Conservation (phyloP, 2,888 invertebrate species). For the Aporophyla nigra region DNA sequence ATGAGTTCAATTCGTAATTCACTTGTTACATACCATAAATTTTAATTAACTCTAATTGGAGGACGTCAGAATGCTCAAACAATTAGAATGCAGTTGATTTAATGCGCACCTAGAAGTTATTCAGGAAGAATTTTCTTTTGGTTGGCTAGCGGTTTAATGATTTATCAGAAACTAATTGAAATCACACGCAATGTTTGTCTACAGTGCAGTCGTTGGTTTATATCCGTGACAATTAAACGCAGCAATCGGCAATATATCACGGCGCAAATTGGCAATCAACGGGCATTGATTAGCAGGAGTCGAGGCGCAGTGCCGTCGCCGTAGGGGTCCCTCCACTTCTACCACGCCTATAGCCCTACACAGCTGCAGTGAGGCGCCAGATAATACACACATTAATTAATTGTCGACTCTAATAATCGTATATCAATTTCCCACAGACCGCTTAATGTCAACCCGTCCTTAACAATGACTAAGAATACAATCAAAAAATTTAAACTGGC, state of each 20-base stretch:
- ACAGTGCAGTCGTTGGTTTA: slow-evolving; percentile 35
- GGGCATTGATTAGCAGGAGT: slow-evolving; percentile 79
- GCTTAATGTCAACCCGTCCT: slow-evolving; percentile 80
- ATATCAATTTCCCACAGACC: slow-evolving; percentile 84
- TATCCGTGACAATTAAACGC: slow-evolving; percentile 74
- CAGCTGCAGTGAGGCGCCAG: slow-evolving; percentile 72
- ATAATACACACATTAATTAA: slow-evolving; percentile 79
- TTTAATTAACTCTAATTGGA: slow-evolving; percentile 82
- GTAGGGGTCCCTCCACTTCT: slow-evolving; percentile 60
- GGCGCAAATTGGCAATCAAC: slow-evolving; percentile 86
- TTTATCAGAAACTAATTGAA: slow-evolving; percentile 36
- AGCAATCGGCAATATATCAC: slow-evolving; percentile 81
- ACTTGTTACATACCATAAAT: slow-evolving; percentile 83
- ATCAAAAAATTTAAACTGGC: slow-evolving; percentile 79
- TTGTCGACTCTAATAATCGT: slow-evolving; percentile 82
- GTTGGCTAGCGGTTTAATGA: slow-evolving; percentile 22
- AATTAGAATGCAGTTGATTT: slow-evolving; percentile 62
- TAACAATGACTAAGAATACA: slow-evolving; percentile 80
- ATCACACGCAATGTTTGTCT: slow-evolving; percentile 52
- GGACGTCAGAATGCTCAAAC: slow-evolving; percentile 69
- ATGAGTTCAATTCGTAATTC: slow-evolving; percentile 77
- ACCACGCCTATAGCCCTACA: slow-evolving; percentile 47
- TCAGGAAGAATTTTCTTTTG: slow-evolving; percentile 36
- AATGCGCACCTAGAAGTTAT: slow-evolving; percentile 38
- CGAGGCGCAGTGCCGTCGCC: slow-evolving; percentile 67